phyloP scores from a whole-genome alignment of 2,113 vertebrate genomes.

The Bostrychus sinensis region DNA sequence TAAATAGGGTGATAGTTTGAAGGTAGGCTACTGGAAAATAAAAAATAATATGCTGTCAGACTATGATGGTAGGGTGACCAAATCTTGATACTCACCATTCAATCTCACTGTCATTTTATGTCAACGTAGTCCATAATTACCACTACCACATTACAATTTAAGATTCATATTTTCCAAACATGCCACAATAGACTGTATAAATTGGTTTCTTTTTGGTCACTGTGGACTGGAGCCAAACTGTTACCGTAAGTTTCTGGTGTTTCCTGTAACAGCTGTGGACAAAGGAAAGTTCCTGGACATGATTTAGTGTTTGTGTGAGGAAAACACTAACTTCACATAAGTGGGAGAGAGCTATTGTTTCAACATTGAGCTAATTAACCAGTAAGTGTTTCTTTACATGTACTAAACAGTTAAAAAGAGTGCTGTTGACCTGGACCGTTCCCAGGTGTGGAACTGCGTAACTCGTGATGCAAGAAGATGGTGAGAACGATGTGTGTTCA shows the following conservation, averaged over 20 bases:
- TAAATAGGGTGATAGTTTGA: too few species aligned
- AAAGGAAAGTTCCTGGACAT: conserved; percentile 11
- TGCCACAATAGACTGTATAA: not conserved
- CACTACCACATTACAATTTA: too few species aligned
- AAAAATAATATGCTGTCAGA: too few species aligned
- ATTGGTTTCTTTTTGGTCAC: not conserved
- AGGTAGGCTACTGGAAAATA: too few species aligned
- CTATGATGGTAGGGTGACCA: too few species aligned
- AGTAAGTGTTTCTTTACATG: conserved; percentile 12
- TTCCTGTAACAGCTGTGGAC: conserved; percentile 34
- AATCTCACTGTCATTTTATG: too few species aligned
- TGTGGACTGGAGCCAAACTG: conserved; percentile 20
- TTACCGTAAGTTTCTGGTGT: conserved; percentile 16
- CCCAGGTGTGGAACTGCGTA: conserved; percentile 52
- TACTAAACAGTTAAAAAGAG: not conserved
- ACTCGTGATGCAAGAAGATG: conserved; percentile 21
- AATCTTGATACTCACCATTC: too few species aligned
- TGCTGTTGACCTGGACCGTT: conserved; percentile 7
- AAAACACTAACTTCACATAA: conserved; percentile 30
- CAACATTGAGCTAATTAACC: not conserved
- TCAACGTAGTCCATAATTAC: too few species aligned
- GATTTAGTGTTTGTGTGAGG: conserved; percentile 15
- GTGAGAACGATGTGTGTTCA: conserved; percentile 29
- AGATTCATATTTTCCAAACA: not conserved
- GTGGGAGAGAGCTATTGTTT: conserved; percentile 1